phyloP scores from a whole-genome alignment of 1,140 invertebrate species.

The Daktulosphaira vitifoliae region DNA sequence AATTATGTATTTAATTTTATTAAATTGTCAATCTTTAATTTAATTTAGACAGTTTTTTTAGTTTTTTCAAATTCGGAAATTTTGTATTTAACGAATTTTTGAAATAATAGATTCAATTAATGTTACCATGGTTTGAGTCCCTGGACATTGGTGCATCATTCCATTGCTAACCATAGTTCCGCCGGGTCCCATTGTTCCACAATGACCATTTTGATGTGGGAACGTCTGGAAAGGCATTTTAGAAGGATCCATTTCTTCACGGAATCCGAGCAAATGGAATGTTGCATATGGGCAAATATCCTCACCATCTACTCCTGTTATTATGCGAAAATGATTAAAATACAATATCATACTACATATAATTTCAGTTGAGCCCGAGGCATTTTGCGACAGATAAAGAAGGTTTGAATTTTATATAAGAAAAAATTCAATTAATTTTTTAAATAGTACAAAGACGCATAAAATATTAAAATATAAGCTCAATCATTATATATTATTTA shows the following conservation, averaged over 20 bases:
- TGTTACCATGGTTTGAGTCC: conserved; percentile 76
- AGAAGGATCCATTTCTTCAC: conserved; percentile 86
- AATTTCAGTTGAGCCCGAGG: background rate
- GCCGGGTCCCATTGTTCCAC: conserved; percentile 67
- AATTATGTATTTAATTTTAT: too few relatives aligned
- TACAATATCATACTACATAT: too few relatives aligned
- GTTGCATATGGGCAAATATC: conserved; percentile 91
- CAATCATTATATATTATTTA: too few relatives aligned
- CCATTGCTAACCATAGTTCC: conserved; percentile 51
- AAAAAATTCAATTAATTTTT: too few relatives aligned
- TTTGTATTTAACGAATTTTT: background rate
- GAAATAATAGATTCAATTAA: background rate
- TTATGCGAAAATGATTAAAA: background rate
- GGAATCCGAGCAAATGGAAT: conserved; percentile 86
- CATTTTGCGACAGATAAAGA: conserved; percentile 22
- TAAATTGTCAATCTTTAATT: too few relatives aligned
- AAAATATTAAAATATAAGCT: too few relatives aligned
- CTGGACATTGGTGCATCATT: conserved; percentile 68
- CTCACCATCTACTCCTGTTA: conserved; percentile 76
- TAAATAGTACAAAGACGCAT: too few relatives aligned
- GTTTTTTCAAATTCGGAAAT: too few relatives aligned
- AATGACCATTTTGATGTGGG: conserved; percentile 67
- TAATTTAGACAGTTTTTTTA: too few relatives aligned
- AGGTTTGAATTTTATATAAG: too few relatives aligned
- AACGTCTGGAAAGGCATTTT: conserved; percentile 83